Percentiles rank a stretch among this genome's conserved stretches.
These are phyloP conservation scores for Merodon equestris DNA, from an alignment of 2,888 invertebrate species.

Conservation along the genomic window DNA sequence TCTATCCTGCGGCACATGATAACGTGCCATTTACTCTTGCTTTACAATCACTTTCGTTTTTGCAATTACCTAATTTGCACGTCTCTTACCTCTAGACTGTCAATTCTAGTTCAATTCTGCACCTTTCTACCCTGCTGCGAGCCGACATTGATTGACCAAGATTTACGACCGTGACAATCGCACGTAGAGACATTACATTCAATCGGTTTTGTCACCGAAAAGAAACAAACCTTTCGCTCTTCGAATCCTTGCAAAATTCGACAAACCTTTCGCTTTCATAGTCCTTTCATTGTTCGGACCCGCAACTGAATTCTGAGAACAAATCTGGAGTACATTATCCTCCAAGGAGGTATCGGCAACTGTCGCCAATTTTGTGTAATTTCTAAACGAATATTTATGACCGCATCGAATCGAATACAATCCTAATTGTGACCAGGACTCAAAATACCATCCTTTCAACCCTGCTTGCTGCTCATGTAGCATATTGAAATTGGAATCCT, in stretches of 20 bases:
- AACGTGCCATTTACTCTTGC: too few species aligned
- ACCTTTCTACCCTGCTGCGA: conserved; percentile 37
- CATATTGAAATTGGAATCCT: conserved; percentile 62
- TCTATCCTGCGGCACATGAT: too few species aligned
- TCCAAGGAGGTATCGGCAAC: conserved; percentile 29
- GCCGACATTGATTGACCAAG: conserved; percentile 59
- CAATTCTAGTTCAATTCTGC: too few species aligned
- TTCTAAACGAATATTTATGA: conserved; percentile 49
- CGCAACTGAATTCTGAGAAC: conserved; percentile 45
- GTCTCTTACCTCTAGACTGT: too few species aligned
- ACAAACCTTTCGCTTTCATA: conserved; percentile 48
- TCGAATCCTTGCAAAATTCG: conserved; percentile 32
- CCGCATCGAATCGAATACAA: conserved; percentile 55
- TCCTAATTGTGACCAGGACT: conserved; percentile 50
- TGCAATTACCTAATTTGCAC: too few species aligned
- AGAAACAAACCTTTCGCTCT: conserved; percentile 33
- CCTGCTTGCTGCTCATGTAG: conserved; percentile 11
- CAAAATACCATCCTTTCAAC: conserved; percentile 51
- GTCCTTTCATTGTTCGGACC: conserved; percentile 40
- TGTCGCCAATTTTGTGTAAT: conserved; percentile 66
- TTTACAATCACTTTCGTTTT: too few species aligned
- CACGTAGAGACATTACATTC: conserved; percentile 15
- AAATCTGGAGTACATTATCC: conserved; percentile 34
- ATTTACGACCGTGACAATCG: conserved; percentile 59
- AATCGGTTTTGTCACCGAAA: conserved; percentile 14